A percentile compares a stretch with the other conserved stretches of the same genome.
Conservation (phyloP, 2,888 invertebrate genomes). For the Apodemia hepburni region DNA sequence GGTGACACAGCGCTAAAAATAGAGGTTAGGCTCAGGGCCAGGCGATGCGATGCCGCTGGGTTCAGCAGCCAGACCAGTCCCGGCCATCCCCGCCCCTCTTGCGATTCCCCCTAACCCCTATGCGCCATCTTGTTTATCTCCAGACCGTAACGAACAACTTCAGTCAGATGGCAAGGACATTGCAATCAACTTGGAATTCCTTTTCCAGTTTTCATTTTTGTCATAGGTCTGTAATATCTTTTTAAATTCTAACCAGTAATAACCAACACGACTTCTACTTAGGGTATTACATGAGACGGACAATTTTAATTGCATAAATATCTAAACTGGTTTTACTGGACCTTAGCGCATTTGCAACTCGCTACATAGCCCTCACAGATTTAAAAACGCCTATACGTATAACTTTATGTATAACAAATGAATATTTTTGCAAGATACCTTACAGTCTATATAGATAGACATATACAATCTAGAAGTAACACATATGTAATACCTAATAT, state of each 20-base stretch:
- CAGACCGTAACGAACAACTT: constrained; percentile 51
- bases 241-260: constrained; percentile 4
- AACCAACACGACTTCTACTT: neutral
- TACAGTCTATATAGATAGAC: no score
- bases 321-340: constrained; percentile 3
- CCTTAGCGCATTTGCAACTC: constrained; percentile 1
- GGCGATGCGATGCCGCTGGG: constrained; percentile 46
- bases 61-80: constrained; percentile 38
- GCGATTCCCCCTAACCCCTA: constrained; percentile 46
- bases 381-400: neutral
- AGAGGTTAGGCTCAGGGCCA: constrained; percentile 55
- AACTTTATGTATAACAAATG: neutral
- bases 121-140: constrained; percentile 68
- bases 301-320: constrained; percentile 4
- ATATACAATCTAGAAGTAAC: no score
- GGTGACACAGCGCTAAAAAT: constrained; percentile 78
- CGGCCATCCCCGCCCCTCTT: constrained; percentile 52
- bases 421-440: no score
- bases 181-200: constrained; percentile 41
- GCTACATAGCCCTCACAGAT: neutral
- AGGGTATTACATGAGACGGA: neutral
- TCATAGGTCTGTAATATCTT: constrained; percentile 19
- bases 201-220: constrained; percentile 30
- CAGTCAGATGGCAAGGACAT: constrained; percentile 53
- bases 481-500: no score